Evolutionary conservation across 2,888 invertebrate species (phyloP), one percentile per base, ranked within the genome.

Genomic region (Rambutsinella grinnellia): DNA sequence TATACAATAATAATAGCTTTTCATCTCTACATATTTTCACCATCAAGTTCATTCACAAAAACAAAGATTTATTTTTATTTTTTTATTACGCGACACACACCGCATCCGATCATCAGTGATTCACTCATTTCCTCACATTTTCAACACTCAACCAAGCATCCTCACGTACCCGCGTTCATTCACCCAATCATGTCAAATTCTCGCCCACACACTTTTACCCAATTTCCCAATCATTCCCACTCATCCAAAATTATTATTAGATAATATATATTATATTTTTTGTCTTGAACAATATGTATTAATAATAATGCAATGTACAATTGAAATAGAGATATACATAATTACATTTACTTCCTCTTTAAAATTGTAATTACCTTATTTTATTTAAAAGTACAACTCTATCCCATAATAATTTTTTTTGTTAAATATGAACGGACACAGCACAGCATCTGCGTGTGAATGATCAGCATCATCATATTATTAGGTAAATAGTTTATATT

Each of bases 271-370:
- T 47, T 49, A 62, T 46, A 19, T 49, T 27, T 49, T 47, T 56
- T 63, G 49, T 58, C 58, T 69, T 63, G 53, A 71, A 65, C 63
- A 65, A 72, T 72, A 60, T 49, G n/a, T 49, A 49, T 13, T 49
- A 49, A 49, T 49, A 49, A 49, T 49, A 49, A 49, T 49, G 28
- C 63, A 72, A 65, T 72, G 65, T 72, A 72, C 72, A 72, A 53
- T 71, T 72, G 65, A 51, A 58, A 65, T 65, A 58, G 72, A 72
- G 65, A 65, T 72, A 65, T 61, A 71, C 46, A 63, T 49, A 58
- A 36, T 36, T 36, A 36, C 36, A 36, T 13, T 8, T 13, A 36
- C 36, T 10, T 44, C 15, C 49, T 17, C n/a, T 49, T 36, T 36
- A 36, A 36, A 36, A 36, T 10, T 49, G 49, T 36, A 36, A 36